A percentile compares a stretch with the other conserved stretches of the same genome.
These are phyloP conservation scores for Callosobruchus maculatus DNA, from an alignment of 2,888 invertebrate species.

Conservation along the genomic window DNA sequence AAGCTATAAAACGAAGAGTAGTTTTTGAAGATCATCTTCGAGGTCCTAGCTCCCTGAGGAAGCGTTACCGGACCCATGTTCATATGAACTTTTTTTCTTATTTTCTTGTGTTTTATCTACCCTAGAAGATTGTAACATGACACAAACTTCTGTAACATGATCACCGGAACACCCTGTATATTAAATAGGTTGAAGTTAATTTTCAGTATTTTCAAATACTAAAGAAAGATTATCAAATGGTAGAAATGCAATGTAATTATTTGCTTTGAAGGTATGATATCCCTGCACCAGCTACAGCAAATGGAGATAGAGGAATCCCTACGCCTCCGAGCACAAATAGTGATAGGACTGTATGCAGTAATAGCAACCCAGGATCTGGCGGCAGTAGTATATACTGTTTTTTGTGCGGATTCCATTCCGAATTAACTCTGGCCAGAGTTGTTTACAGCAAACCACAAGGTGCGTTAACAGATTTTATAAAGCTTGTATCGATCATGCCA, in stretches of 20 bases:
- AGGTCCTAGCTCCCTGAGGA: too few relatives aligned
- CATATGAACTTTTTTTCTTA: too few relatives aligned
- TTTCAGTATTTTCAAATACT: too few relatives aligned
- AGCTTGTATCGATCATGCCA: too few relatives aligned
- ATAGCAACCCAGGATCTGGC: conserved; percentile 61
- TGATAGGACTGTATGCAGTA: conserved; percentile 60
- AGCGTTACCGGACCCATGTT: too few relatives aligned
- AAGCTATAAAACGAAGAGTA: too few relatives aligned
- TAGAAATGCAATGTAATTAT: conserved; percentile 9
- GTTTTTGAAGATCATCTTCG: too few relatives aligned
- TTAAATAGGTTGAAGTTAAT: too few relatives aligned
- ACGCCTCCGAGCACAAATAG: conserved; percentile 76
- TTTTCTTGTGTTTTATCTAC: too few relatives aligned
- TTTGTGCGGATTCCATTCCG: conserved; percentile 84
- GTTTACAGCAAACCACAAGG: conserved; percentile 63
- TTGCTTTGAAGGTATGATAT: conserved; percentile 67
- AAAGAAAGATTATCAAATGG: background rate
- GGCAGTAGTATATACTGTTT: conserved; percentile 84
- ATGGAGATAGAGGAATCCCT: conserved; percentile 69
- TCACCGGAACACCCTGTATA: too few relatives aligned
- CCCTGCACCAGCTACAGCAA: conserved; percentile 57
- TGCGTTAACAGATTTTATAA: conserved; percentile 27
- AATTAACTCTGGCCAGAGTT: conserved; percentile 78
- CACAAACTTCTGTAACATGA: too few relatives aligned
- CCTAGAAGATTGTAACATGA: too few relatives aligned